A percentile compares a stretch with the other conserved stretches of the same genome.
Conservation (phyloP, 2,797 vertebrate species). For the Sebastes oblongus region DNA sequence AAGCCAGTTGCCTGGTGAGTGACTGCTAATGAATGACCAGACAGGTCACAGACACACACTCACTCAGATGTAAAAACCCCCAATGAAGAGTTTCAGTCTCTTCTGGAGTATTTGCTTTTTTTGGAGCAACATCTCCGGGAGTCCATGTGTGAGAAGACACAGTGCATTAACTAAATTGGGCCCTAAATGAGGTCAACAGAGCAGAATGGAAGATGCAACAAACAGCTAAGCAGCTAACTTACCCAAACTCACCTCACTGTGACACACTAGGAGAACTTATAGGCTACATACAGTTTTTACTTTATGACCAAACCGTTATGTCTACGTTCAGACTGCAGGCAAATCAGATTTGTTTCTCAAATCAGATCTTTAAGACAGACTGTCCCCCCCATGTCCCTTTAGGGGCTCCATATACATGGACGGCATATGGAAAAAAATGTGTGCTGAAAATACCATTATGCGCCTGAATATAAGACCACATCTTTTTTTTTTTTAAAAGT, state of each 20-base stretch:
- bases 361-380: too few species aligned
- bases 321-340: neutral
- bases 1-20: slow-evolving; percentile 26
- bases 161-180: neutral
- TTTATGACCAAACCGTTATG: neutral
- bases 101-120: neutral
- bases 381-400: too few species aligned
- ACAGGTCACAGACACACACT: neutral
- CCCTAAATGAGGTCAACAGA: neutral
- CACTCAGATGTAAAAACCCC: neutral
- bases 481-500: too few species aligned
- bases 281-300: neutral
- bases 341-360: too few species aligned
- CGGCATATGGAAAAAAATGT: too few species aligned
- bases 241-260: neutral
- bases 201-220: neutral
- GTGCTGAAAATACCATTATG: neutral
- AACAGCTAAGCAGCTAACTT: neutral
- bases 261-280: neutral
- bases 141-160: neutral
- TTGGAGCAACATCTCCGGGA: neutral
- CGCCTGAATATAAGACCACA: neutral
- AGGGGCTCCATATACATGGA: too few species aligned
- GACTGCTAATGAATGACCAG: slow-evolving; percentile 41
- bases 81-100: neutral